Conservation (phyloP, 2,113 vertebrate genomes). For the Notothenia rossii region DNA sequence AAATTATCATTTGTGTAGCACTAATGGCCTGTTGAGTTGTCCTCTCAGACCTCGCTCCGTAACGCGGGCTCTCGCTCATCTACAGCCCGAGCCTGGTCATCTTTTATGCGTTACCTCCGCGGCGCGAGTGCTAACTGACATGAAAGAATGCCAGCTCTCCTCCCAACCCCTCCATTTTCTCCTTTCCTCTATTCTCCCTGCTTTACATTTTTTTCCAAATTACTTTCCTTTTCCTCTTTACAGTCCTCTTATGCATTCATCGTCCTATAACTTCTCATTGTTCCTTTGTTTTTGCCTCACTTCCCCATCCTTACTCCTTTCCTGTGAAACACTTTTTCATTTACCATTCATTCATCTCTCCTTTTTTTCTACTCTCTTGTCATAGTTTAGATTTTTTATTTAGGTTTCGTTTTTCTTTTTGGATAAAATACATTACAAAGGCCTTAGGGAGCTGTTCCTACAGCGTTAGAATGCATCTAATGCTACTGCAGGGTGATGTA, state of each 20-base stretch:
- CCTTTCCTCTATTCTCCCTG: neutral
- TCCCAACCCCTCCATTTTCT: slow-evolving; percentile 23
- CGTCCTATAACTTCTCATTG: neutral
- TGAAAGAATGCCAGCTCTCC: slow-evolving; percentile 55
- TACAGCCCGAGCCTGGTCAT: slow-evolving; percentile 50
- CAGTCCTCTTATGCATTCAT: neutral
- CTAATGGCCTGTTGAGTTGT: slow-evolving; percentile 80
- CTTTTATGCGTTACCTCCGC: slow-evolving; percentile 42
- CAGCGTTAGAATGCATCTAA: neutral
- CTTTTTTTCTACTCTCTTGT: neutral
- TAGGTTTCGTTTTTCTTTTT: neutral
- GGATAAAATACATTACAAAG: neutral
- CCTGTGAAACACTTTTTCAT: neutral
- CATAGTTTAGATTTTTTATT: neutral
- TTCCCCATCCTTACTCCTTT: neutral
- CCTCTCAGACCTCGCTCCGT: slow-evolving; percentile 68
- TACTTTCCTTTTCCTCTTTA: too few relatives aligned
- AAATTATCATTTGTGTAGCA: slow-evolving; percentile 84
- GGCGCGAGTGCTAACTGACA: slow-evolving; percentile 42
- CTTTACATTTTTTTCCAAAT: too few relatives aligned
- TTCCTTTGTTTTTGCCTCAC: neutral
- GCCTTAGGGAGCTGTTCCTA: neutral
- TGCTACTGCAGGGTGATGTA: slow-evolving; percentile 8
- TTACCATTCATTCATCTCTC: neutral
- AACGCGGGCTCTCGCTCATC: slow-evolving; percentile 32